phyloP scores from a whole-genome alignment of 2,113 vertebrate species.

The Laterallus jamaicensis region DNA sequence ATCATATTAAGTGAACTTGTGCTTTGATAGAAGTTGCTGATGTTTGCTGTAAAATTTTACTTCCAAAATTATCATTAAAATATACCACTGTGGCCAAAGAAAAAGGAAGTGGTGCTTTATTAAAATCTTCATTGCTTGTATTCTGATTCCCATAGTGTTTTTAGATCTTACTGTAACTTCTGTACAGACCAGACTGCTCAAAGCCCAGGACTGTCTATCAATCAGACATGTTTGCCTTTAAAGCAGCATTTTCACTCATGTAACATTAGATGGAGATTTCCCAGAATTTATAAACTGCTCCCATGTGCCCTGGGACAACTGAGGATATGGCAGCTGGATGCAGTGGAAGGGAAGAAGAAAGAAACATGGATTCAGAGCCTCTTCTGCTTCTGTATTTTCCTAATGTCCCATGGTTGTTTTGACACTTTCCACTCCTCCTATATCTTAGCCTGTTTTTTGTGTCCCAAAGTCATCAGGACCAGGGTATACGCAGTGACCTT shows the following conservation, averaged over 20 bases:
- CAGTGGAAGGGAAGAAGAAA: background rate
- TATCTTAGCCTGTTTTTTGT: background rate
- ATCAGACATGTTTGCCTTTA: background rate
- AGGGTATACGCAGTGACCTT: background rate
- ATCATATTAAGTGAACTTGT: background rate
- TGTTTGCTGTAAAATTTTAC: background rate
- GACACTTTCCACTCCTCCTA: background rate
- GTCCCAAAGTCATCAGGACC: background rate
- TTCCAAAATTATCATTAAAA: background rate
- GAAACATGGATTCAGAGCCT: background rate
- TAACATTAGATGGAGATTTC: background rate
- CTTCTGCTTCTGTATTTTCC: background rate
- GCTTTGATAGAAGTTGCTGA: background rate
- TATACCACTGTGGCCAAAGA: background rate
- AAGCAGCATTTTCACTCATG: background rate
- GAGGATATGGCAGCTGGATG: background rate
- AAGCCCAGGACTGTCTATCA: background rate
- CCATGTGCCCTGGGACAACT: accelerated
- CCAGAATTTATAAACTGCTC: background rate
- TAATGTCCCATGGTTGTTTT: background rate
- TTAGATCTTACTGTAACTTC: background rate
- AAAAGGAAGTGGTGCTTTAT: background rate
- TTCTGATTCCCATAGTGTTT: background rate
- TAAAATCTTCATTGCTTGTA: background rate
- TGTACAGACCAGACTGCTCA: background rate